Base-by-base conservation (phyloP, 2,113 vertebrate species). In the Esox niger region DNA sequence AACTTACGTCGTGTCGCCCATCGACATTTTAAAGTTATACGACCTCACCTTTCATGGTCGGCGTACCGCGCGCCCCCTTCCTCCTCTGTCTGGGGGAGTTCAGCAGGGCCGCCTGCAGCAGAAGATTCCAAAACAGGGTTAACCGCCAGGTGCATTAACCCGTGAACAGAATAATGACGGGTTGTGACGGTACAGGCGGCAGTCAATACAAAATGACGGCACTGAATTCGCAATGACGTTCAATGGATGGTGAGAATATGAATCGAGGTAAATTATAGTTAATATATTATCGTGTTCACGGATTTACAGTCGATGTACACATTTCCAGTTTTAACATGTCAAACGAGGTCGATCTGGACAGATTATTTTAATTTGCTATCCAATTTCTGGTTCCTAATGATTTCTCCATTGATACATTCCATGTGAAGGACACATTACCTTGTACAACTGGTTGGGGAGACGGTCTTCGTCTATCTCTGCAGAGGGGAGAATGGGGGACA, bases 401-500 rank as follows among this genome's bases (percentile, higher is more conserved):
- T 52, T 52, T 52, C 47, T 21, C 21, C 27, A 9, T 27, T 26
- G 54, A n/a, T 27, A 2, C 54, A 25, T 13, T 57, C 9, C 0
- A 62, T 52, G 17, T 56, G 73, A 66, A 20, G 15, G 11, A 62
- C 32, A 58, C 15, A 59, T 86, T 85, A 96, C 95, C 94, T 96
- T 96, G 83, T 95, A 93, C 78, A 94, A 82, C 25, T 93, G 91
- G 80, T 95, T 95, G 64, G 94, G 93, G 59, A 94, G 90, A 58
- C 93, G 90, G 77, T 96, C 95, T 89, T 96, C 95, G 77, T 96
- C 95, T 43, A 96, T 89, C 88, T 96, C 94, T 96, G 84, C 15
- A 58, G 77, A 23, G 55, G 65, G 66, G 20, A 5, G 66, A 52
- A 78, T 26, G 17, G 81, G 2, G 23, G n/a, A 13, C n/a, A n/a